These are phyloP conservation scores for Athalia rosae DNA, from an alignment of 2,888 invertebrate species.

Conservation along the genomic window DNA sequence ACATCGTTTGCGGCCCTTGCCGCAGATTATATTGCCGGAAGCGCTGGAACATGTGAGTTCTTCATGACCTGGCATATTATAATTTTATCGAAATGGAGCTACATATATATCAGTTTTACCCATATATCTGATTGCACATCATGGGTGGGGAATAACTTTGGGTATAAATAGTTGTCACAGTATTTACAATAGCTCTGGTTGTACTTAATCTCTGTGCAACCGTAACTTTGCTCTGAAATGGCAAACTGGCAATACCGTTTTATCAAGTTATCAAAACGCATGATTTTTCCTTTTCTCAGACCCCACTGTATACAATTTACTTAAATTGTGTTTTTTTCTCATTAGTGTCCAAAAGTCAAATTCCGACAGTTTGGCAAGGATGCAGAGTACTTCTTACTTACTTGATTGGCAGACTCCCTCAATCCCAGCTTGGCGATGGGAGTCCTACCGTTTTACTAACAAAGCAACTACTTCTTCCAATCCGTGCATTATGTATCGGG, in stretches of 20 bases:
- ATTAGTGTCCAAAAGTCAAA: slow-evolving; percentile 81
- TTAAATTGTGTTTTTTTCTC: slow-evolving; percentile 49
- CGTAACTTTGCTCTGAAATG: too few species aligned
- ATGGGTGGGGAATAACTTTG: slow-evolving; percentile 17
- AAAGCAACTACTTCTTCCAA: slow-evolving; percentile 79
- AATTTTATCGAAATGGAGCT: background rate
- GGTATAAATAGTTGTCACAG: background rate
- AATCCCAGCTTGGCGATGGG: slow-evolving; percentile 61
- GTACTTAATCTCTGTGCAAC: background rate
- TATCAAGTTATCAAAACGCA: background rate
- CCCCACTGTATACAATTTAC: background rate
- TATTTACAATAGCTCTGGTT: too few species aligned
- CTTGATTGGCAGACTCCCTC: slow-evolving; percentile 75
- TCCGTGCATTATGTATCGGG: slow-evolving; percentile 84
- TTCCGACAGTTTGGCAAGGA: slow-evolving; percentile 81
- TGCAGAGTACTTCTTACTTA: slow-evolving; percentile 82
- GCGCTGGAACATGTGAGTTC: slow-evolving; percentile 84
- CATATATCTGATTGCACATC: slow-evolving; percentile 33
- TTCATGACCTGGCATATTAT: background rate
- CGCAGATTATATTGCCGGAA: slow-evolving; percentile 88
- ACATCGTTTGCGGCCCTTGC: slow-evolving; percentile 90
- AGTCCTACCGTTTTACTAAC: slow-evolving; percentile 69
- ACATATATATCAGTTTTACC: background rate
- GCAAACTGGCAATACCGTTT: too few species aligned
- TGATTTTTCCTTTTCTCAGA: slow-evolving; percentile 6